Evolutionary conservation across 2,888 invertebrate genomes (phyloP).

Genomic region (Lamellibrachia satsuma): DNA sequence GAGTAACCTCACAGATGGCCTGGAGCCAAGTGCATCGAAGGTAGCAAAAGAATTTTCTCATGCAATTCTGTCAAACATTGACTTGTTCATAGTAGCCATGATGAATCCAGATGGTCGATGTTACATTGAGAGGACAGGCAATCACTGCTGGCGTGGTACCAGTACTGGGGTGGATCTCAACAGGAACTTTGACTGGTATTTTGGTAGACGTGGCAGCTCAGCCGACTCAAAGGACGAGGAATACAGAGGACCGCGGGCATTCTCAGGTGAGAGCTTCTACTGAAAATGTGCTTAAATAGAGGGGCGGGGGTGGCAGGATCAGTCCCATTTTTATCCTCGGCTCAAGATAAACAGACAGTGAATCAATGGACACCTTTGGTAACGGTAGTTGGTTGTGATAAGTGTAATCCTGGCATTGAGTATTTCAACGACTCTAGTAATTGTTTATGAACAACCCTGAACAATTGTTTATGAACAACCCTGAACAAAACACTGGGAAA

Average conservation of each 20-base stretch:
- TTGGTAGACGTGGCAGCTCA: conserved; percentile 60
- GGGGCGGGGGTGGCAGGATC: too few relatives aligned
- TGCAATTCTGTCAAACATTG: conserved; percentile 49
- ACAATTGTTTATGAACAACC: neutral
- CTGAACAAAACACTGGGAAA: too few relatives aligned
- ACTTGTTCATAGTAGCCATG: conserved; percentile 56
- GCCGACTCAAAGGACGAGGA: conserved; percentile 55
- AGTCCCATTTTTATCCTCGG: too few relatives aligned
- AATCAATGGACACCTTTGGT: too few relatives aligned
- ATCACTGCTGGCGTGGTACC: conserved; percentile 63
- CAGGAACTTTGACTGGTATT: conserved; percentile 63
- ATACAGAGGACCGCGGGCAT: conserved; percentile 53
- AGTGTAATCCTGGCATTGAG: too few relatives aligned
- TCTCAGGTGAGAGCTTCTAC: conserved; percentile 49
- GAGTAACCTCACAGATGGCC: conserved; percentile 49
- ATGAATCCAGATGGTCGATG: conserved; percentile 61
- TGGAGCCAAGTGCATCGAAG: conserved; percentile 30
- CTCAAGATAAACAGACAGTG: too few relatives aligned
- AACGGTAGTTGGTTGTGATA: too few relatives aligned
- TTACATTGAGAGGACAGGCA: conserved; percentile 51
- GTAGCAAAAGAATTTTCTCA: conserved; percentile 40
- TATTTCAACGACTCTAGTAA: neutral
- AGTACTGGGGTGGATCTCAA: conserved; percentile 61
- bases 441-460: neutral
- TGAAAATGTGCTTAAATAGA: too few relatives aligned